Evolutionary conservation across 2,888 invertebrate genomes (phyloP), one percentile per base, ranked within the genome.

Genomic region (Trichopria drosophilae): DNA sequence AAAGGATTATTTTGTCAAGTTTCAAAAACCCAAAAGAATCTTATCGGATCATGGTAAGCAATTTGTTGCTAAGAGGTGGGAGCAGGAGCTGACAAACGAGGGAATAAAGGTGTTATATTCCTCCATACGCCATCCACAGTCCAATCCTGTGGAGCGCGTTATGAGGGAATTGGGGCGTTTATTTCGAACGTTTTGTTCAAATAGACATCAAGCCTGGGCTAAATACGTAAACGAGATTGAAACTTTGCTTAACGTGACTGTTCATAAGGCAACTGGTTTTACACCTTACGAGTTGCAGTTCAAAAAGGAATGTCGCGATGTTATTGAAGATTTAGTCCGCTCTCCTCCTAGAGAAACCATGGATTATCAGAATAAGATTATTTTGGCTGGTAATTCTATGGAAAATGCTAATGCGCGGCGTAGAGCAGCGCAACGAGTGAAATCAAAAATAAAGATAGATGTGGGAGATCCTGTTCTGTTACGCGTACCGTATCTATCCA

Each of bases 1-100:
- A 7, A 13, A 34, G 1, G 35, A 48, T 9, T 48, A 48, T 9
- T 6, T 41, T 19, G 26, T 20, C 2, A 34, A 34, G 26, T 15
- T 18, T n/a, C 32, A 20, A 2, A 41, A 26, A 26, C 41, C 41
- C 4, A 16, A 3, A 1, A 34, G 19, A 9, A 24, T 48, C 5
- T 26, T 41, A 5, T 34, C 41, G 3, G 48, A 48, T 13, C 40
- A 48, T 5, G 41, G 41, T 2, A 35, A 34, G 2, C 47, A 48
- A 26, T 48, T 48, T 18, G 35, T 34, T 1, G 26, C 34, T 1
- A 6, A n/a, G 6, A 34, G 34, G 12, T 48, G 41, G 34, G 5
- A 4, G 1, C 6, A 34, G 1, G 9, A 5, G 4, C 26, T 47
- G 4, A 18, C 20, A n/a, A 9, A 36, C n/a, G 6, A 3, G n/a